Base-by-base conservation (phyloP, 2,888 invertebrate genomes). In the Chrysolina americana region DNA sequence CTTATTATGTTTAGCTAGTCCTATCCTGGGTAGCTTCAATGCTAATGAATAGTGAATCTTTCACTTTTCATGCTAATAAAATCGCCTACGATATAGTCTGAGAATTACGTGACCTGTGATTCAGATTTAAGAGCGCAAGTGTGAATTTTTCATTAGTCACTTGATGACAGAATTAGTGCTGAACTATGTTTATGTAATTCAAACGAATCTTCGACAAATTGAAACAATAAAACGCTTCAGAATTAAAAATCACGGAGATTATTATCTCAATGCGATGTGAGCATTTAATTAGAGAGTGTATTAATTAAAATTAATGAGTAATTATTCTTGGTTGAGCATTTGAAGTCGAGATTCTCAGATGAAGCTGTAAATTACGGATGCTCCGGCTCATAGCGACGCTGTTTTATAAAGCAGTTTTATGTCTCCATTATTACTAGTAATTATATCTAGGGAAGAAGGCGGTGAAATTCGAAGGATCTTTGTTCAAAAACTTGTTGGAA, bases 241-340 rank as follows among this genome's bases (percentile, higher is more conserved):
- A 65, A 47, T 65, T 41, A 48, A 44, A 65, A 65, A 75, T 69
- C 69, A 65, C 69, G 66, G 41, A 63, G 68, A 74, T 72, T 70
- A 70, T 53, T 62, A 70, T 75, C 71, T 74, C n/a, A 71, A 71
- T 62, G 74, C 73, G 71, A 77, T 68, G 71, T 65, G 78, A 77
- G 75, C 71, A 76, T 76, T 81, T 79, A 80, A 82, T 82, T 78
- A 78, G 76, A 77, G 71, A 53, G 75, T 73, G 79, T 78, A 78
- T 77, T 82, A 83, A 83, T 84, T 82, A 83, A 83, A 81, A 82
- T 81, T 83, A 83, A 84, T 83, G 82, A 81, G 76, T 76, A 76
- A 82, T 83, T 81, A 82, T 81, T 82, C 81, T 77, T 13, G 53
- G 21, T 21, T 21, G 53, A 53, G 53, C 21, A 11, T 11, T 5